Evolutionary conservation across 2,888 invertebrate genomes (phyloP), one percentile per base, ranked within the genome.

Genomic region (Drymonia ruficornis): DNA sequence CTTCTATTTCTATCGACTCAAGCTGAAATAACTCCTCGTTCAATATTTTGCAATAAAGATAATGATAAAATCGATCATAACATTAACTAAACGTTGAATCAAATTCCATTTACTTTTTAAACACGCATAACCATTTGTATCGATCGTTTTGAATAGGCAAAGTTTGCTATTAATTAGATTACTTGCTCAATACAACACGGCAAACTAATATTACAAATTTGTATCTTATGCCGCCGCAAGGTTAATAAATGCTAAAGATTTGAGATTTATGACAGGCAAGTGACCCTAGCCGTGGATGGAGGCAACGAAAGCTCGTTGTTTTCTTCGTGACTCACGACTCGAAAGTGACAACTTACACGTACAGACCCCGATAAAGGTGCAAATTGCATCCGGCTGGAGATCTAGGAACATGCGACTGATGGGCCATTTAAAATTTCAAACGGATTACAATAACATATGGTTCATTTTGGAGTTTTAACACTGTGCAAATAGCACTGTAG

Each of bases 301-400:
- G 72, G 80, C 75, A 77, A 77, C 78, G 83, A 83, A 81, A 83
- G 82, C 83, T 72, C 74, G 72, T 65, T 70, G 63, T 59, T 72
- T 78, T 72, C 78, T 79, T 86, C 86, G 86, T 85, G 87, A 86
- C 70, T 84, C 86, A 85, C 86, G 81, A 83, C 79, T 84, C 61
- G 85, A 86, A 86, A 87, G 87, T 86, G 86, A 86, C 86, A 86
- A 82, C 80, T 78, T 76, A 67, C 66, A 67, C 63, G 84, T 84
- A 84, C 75, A 74, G 69, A 67, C 74, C 61, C 53, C 52, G 60
- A 76, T 70, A 75, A 65, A 72, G 76, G 71, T 76, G 69, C 56
- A 66, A 65, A 65, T 64, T 61, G 65, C 67, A 76, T 78, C 73
- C 74, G 75, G 71, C 61, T 73, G 63, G 55, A 64, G 56, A 67